Base-by-base conservation (phyloP, 2,113 vertebrate genomes). In the Heptranchias perlo region DNA sequence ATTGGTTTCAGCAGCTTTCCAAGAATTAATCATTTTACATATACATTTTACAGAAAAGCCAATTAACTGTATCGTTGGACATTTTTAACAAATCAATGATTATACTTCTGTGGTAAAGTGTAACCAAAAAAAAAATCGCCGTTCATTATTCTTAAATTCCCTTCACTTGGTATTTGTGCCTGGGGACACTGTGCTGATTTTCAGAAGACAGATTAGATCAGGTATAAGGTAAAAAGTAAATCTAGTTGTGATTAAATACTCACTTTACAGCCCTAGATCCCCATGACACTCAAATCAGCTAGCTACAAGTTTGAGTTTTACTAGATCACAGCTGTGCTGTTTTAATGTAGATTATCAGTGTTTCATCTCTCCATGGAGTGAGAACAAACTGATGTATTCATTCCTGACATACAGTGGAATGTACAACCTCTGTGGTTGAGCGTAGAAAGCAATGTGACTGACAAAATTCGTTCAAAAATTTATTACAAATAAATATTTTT, bases 231-330 rank as follows among this genome's bases (percentile, higher is more conserved):
- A 18, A 31, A 31, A 35, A n/a, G 87, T 58, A 14, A 89, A 49
- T n/a, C 28, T 91, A 87, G 84, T 87, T 91, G 52, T 58, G 87
- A 58, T 31, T 35, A 94, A 64, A 94, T 64, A 61, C n/a, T 94
- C 1, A 39, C 14, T 44, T 65, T 65, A 44, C n/a, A 58, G 61
- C 5, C 35, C 8, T 64, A 39, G 58, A 21, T 94, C 28, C 18
- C 49, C 21, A 35, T 65, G 92, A 44, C 6, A 7, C 16, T 65
- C 92, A 94, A 11, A 94, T 94, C n/a, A 23, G 8, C 58, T n/a
- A 58, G 25, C 52, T 91, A 35, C 61, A 25, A 44, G 58, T 47
- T 82, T 65, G 35, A 62, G 61, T 44, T 94, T 94, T 65, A 39
- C n/a, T 44, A 94, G 35, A 54, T 94, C 61, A 64, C 92, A 44